A percentile compares a stretch with the other conserved stretches of the same genome.
Evolutionary conservation across 2,888 invertebrate genomes (phyloP).

Genomic region (Neuroscelio doddi): DNA sequence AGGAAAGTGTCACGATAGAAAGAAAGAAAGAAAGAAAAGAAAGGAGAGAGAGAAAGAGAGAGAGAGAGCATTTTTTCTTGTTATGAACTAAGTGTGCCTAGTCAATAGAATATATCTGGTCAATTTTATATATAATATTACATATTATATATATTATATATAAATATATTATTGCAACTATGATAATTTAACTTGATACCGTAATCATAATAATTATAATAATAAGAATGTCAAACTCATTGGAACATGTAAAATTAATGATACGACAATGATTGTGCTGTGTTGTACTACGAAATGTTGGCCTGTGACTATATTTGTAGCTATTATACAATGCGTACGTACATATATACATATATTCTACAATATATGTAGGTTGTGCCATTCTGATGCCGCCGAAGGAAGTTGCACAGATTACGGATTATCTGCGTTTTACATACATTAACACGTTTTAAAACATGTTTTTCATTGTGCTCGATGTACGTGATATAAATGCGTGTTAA

Average conservation of each 20-base stretch:
- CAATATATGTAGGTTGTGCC: conserved; percentile 66
- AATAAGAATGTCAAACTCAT: conserved; percentile 47
- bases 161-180: conserved; percentile 66
- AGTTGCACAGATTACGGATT: conserved; percentile 28
- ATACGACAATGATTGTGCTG: conserved; percentile 72
- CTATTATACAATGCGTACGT: conserved; percentile 61
- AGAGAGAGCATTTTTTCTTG: conserved; percentile 76
- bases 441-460: conserved; percentile 13
- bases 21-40: conserved; percentile 35
- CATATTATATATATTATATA: conserved; percentile 59
- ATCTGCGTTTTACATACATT: conserved; percentile 24
- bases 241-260: conserved; percentile 57
- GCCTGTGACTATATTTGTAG: conserved; percentile 71
- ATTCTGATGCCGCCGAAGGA: conserved; percentile 51
- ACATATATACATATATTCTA: conserved; percentile 60
- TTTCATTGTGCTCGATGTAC: conserved; percentile 12
- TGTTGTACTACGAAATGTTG: conserved; percentile 72
- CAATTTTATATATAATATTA: conserved; percentile 74
- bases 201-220: conserved; percentile 59
- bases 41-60: conserved; percentile 48
- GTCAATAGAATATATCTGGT: conserved; percentile 78
- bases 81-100: conserved; percentile 79
- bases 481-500: conserved; percentile 13
- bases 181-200: conserved; percentile 65
- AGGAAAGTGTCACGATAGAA: conserved; percentile 28